These are phyloP conservation scores for Calliopum simillimum DNA, from an alignment of 2,888 invertebrate genomes.

Conservation along the genomic window DNA sequence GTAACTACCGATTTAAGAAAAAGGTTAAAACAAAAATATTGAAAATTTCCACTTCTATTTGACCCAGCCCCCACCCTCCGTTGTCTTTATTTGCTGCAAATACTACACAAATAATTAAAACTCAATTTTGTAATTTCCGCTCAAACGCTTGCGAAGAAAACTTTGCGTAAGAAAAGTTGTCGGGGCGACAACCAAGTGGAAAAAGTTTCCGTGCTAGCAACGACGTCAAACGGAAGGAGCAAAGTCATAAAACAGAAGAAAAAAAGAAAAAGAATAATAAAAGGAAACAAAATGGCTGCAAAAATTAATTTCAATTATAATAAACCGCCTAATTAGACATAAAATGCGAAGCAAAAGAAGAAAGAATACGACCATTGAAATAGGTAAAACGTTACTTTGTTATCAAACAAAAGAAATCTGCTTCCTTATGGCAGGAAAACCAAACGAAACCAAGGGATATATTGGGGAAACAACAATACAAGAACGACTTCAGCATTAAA, in stretches of 20 bases:
- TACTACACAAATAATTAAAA: conserved; percentile 50
- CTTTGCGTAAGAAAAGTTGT: conserved; percentile 28
- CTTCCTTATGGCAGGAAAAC: too few species aligned
- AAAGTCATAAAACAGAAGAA: conserved; percentile 28
- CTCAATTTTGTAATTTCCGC: conserved; percentile 45
- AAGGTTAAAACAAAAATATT: neutral
- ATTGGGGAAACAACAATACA: too few species aligned
- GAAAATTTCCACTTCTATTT: conserved; percentile 1
- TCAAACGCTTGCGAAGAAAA: conserved; percentile 42
- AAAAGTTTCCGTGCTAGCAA: conserved; percentile 29
- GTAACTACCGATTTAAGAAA: too few species aligned
- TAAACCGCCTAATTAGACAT: conserved; percentile 65
- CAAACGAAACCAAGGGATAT: too few species aligned
- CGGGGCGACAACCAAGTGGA: conserved; percentile 19
- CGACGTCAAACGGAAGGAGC: conserved; percentile 26
- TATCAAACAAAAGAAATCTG: too few species aligned
- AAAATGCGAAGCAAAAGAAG: conserved; percentile 36
- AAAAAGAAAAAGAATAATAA: conserved; percentile 29
- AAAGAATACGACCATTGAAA: conserved; percentile 32
- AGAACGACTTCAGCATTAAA: too few species aligned
- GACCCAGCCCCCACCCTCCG: neutral
- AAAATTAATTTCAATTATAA: conserved; percentile 67
- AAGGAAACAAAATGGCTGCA: conserved; percentile 38
- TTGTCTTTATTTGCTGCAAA: conserved; percentile 18
- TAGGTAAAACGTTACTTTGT: conserved; percentile 21